Evolutionary conservation across 2,113 vertebrate genomes (phyloP), one percentile per base, ranked within the genome.

Genomic region (Sceloporus tristichus): DNA sequence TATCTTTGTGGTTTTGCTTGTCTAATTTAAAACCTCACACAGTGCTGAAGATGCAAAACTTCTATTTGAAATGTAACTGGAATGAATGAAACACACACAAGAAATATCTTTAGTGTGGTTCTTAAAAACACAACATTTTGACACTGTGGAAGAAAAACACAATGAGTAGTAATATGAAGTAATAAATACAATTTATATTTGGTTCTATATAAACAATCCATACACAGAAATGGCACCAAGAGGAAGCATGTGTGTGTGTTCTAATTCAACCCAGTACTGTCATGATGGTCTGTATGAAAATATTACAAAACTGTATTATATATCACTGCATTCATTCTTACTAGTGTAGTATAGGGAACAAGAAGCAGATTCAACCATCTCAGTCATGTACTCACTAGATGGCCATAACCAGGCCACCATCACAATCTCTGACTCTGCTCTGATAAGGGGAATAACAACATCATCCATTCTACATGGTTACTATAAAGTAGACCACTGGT

Each of bases 21-120:
- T 92, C 0, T 94, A 94, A 96, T 96, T 96, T 94, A 90, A 92
- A 96, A 93, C 92, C 95, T 94, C 95, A 94, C 92, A 91, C 86
- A 71, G 87, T 0, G 88, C 79, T 5, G 3, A 85, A 95, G 87
- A 82, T 87, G 93, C 16, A 90, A 53, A 90, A 90, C 93, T 93
- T 86, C 90, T 94, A 89, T 91, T 94, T 95, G 94, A 94, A 96
- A 96, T 25, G 79, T 25, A 88, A 93, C 90, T 94, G 93, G 3
- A 94, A 94, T 91, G 90, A 95, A 94, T 93, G 93, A 93, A 96
- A 92, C 94, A 95, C 85, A 92, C 87, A 95, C 91, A 19, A 91
- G 91, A 90, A 92, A 94, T 82, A 62, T 38, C 34, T 96, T 95
- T 95, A 90, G 95, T 94, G 95, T 95, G 95, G 82, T 90, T 89